A percentile compares a stretch with the other conserved stretches of the same genome.
Evolutionary conservation across 2,888 invertebrate genomes (phyloP).

Genomic region (Andrena haemorrhoa): DNA sequence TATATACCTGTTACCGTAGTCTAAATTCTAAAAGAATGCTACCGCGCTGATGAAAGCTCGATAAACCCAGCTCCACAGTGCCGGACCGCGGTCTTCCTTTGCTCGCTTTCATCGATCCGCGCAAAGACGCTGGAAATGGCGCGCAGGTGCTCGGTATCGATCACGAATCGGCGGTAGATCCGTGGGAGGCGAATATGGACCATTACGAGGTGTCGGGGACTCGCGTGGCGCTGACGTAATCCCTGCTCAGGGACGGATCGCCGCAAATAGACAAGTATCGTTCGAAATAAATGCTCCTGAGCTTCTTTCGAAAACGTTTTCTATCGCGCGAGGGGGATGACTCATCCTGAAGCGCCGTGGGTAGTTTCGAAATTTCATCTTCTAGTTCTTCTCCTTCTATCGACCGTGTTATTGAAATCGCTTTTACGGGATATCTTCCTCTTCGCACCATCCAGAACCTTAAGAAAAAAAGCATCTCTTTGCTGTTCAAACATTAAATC

Average conservation of each 20-base stretch:
- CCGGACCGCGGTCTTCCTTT: neutral
- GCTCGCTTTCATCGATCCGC: neutral
- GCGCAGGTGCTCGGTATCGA: constrained; percentile 48
- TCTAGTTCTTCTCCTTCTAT: neutral
- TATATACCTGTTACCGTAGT: too few relatives aligned
- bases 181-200: constrained; percentile 68
- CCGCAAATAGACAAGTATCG: constrained; percentile 66
- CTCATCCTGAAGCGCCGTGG: constrained; percentile 8
- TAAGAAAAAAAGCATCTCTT: too few relatives aligned
- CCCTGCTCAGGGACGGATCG: constrained; percentile 62
- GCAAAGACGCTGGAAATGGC: neutral
- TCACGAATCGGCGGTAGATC: constrained; percentile 36
- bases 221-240: constrained; percentile 65
- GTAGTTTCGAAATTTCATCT: constrained; percentile 12
- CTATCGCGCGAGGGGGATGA: constrained; percentile 20
- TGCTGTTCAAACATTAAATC: too few relatives aligned
- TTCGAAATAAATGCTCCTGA: constrained; percentile 50
- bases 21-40: neutral
- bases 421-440: too few relatives aligned
- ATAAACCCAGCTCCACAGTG: neutral
- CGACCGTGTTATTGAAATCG: too few relatives aligned
- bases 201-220: constrained; percentile 54
- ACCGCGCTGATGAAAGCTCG: neutral
- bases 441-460: too few relatives aligned
- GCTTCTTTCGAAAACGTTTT: constrained; percentile 52